These are phyloP conservation scores for Morbakka virulenta DNA, from an alignment of 30 jellyfish, hydroid and myxozoan genomes.

Conservation along the genomic window DNA sequence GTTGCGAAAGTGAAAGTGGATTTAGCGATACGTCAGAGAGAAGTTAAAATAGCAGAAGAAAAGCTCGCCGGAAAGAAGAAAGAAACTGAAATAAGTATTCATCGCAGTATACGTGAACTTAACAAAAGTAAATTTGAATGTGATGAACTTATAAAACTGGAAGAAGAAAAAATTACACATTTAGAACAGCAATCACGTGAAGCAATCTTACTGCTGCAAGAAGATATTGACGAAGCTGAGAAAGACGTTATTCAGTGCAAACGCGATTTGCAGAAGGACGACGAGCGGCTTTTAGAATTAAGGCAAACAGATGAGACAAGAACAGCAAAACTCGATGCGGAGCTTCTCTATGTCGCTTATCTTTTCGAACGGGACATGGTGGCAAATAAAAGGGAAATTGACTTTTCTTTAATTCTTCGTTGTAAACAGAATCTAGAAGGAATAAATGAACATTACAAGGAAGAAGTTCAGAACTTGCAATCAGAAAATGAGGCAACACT, in stretches of 20 bases:
- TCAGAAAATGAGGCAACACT: conserved; percentile 36
- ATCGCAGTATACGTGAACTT: conserved; percentile 50
- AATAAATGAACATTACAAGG: conserved; percentile 55
- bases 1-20: conserved; percentile 32
- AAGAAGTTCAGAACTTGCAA: conserved; percentile 57
- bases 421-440: conserved; percentile 71
- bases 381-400: conserved; percentile 39
- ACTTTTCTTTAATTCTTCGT: conserved; percentile 13
- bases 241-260: conserved; percentile 71
- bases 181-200: conserved; percentile 81
- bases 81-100: conserved; percentile 72
- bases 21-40: conserved; percentile 38
- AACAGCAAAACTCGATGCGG: conserved; percentile 86
- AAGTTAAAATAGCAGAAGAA: conserved; percentile 38
- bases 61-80: conserved; percentile 34
- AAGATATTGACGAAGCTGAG: conserved; percentile 87
- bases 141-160: conserved; percentile 51
- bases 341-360: conserved; percentile 77
- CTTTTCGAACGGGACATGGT: conserved; percentile 78
- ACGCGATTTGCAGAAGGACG: conserved; percentile 46
- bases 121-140: conserved; percentile 47
- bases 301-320: conserved; percentile 68
- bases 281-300: conserved; percentile 64
- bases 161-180: conserved; percentile 45
- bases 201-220: conserved; percentile 66